These are phyloP conservation scores for Cyphomyrmex costatus DNA, from an alignment of 1,140 invertebrate species.

Conservation along the genomic window DNA sequence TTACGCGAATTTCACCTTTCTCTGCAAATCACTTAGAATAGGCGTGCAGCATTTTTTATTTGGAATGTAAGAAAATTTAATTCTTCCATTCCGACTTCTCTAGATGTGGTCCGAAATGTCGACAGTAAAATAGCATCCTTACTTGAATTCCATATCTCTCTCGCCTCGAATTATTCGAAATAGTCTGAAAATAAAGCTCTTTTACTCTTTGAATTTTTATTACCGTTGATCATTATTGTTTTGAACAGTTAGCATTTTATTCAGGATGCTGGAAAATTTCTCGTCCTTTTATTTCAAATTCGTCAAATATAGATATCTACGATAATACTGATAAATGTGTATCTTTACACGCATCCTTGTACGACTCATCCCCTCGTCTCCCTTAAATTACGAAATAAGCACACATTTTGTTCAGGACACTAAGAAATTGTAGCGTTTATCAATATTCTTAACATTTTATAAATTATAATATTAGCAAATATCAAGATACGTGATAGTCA, in stretches of 20 bases:
- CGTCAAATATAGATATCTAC: not conserved
- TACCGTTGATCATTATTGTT: not conserved
- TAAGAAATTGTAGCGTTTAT: not conserved
- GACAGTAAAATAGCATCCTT: not conserved
- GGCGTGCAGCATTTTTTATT: not conserved
- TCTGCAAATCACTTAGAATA: not conserved
- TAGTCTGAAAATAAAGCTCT: constrained; percentile 15
- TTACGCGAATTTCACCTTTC: not conserved
- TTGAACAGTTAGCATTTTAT: constrained; percentile 12
- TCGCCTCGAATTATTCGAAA: constrained; percentile 6
- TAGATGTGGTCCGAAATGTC: not conserved
- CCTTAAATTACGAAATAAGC: constrained; percentile 1
- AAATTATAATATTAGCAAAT: constrained; percentile 2
- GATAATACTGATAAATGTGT: constrained; percentile 29
- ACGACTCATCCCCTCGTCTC: not conserved
- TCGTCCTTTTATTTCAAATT: not conserved
- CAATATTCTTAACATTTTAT: not conserved
- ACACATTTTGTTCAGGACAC: not conserved
- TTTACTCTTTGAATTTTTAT: not conserved
- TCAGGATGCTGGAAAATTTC: not conserved
- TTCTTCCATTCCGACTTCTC: not conserved
- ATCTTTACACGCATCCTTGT: not conserved
- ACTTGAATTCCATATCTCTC: not conserved
- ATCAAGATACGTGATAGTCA: not conserved
- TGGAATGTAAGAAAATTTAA: constrained; percentile 1